Conservation (phyloP, 2,113 vertebrate genomes). For the Xerus inauris region DNA sequence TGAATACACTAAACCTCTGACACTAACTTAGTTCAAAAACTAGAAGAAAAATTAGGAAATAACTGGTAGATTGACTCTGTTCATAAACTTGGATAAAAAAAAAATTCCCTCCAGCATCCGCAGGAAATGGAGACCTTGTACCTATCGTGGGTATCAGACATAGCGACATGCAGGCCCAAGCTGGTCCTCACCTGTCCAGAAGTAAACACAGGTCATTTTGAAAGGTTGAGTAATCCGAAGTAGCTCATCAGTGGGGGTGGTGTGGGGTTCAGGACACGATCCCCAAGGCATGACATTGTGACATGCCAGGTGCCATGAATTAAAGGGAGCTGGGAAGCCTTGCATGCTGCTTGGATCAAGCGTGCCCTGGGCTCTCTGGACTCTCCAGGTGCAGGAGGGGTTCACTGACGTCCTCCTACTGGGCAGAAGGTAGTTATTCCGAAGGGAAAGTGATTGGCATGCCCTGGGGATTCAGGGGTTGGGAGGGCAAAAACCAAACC, state of each 20-base stretch:
- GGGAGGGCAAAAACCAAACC: too few relatives aligned
- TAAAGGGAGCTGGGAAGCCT: too few relatives aligned
- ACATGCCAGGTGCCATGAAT: neutral
- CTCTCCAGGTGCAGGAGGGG: too few relatives aligned
- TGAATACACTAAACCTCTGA: neutral
- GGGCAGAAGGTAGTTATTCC: neutral
- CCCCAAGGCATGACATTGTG: neutral
- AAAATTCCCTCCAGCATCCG: neutral
- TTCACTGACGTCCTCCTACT: too few relatives aligned
- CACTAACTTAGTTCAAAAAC: neutral
- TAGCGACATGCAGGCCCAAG: too few relatives aligned
- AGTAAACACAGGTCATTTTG: too few relatives aligned
- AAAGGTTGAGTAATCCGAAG: neutral
- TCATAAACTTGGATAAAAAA: neutral
- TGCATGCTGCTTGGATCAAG: neutral
- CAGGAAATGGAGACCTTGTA: neutral
- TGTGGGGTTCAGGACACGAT: neutral
- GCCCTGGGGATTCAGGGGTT: too few relatives aligned
- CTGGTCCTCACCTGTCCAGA: neutral
- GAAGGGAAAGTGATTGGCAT: too few relatives aligned
- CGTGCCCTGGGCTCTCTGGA: too few relatives aligned
- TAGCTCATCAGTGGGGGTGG: neutral
- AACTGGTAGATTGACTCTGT: neutral
- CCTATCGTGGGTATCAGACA: neutral
- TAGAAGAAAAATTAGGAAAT: neutral